A percentile compares a stretch with the other conserved stretches of the same genome.
Evolutionary conservation across 2,113 vertebrate species (phyloP).

Genomic region (Zingel zingel): DNA sequence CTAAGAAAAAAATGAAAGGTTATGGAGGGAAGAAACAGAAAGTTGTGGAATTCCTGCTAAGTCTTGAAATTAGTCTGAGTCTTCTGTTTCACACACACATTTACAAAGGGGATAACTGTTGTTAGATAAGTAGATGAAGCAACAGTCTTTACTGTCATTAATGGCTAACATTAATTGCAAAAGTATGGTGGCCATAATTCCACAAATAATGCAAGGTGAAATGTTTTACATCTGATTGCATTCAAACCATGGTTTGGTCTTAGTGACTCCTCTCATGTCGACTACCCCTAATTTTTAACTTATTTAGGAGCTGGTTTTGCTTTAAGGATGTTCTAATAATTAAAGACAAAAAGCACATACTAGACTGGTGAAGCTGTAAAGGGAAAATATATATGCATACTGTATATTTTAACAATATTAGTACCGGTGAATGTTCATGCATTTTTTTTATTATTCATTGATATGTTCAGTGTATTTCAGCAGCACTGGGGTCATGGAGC

Average conservation of each 20-base stretch:
- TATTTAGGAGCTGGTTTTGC: no score
- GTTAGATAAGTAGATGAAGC: not conserved
- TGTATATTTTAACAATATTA: not conserved
- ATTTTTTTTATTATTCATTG: not conserved
- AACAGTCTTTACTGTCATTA: not conserved
- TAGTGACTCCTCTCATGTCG: no score
- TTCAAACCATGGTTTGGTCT: no score
- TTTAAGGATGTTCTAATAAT: not conserved
- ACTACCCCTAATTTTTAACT: no score
- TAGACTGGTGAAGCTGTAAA: no score
- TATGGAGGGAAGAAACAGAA: not conserved
- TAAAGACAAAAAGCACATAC: not conserved
- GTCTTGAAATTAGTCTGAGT: no score
- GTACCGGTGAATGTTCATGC: not conserved
- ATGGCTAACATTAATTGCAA: not conserved
- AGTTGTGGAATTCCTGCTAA: not conserved
- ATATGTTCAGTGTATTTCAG: not conserved
- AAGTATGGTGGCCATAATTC: not conserved
- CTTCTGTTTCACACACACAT: not conserved
- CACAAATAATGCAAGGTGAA: not conserved
- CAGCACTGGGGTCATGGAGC: not conserved
- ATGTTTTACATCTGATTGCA: no score
- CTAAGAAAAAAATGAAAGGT: slow-evolving; percentile 5
- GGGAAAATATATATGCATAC: no score
- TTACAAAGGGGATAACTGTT: not conserved